A percentile compares a stretch with the other conserved stretches of the same genome.
These are phyloP conservation scores for Turnix velox DNA, from an alignment of 2,113 vertebrate species.

Conservation along the genomic window DNA sequence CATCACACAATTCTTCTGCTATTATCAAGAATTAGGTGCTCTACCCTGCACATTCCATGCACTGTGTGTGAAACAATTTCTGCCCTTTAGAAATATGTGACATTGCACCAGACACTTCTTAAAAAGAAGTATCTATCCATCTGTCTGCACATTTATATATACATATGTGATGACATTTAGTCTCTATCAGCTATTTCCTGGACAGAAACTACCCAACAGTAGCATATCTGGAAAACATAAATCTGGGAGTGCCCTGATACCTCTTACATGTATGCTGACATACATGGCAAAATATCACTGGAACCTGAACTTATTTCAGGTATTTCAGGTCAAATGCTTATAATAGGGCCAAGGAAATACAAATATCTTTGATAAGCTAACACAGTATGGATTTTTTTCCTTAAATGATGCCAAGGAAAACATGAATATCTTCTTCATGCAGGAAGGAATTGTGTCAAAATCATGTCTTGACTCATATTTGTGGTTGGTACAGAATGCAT, in stretches of 20 bases:
- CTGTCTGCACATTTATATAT: not conserved
- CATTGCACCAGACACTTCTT: not conserved
- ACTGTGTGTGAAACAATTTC: not conserved
- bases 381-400: no score
- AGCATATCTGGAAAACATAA: not conserved
- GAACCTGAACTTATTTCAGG: not conserved
- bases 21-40: not conserved
- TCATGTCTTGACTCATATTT: not conserved
- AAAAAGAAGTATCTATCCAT: not conserved
- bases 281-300: not conserved
- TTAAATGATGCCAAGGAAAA: not conserved
- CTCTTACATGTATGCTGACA: not conserved
- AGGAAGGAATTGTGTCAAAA: not conserved
- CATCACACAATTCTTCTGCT: not conserved
- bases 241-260: not conserved
- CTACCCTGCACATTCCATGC: not conserved
- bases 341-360: not conserved
- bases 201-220: not conserved
- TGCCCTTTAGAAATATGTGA: not conserved
- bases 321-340: not conserved
- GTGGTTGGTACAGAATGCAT: not conserved
- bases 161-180: not conserved
- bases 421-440: not conserved
- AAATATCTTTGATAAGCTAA: no score
- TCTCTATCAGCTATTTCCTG: not conserved